Percentiles rank a stretch among this genome's conserved stretches.
These are phyloP conservation scores for Eira barbara DNA, from an alignment of 2,113 vertebrate species.

Conservation along the genomic window DNA sequence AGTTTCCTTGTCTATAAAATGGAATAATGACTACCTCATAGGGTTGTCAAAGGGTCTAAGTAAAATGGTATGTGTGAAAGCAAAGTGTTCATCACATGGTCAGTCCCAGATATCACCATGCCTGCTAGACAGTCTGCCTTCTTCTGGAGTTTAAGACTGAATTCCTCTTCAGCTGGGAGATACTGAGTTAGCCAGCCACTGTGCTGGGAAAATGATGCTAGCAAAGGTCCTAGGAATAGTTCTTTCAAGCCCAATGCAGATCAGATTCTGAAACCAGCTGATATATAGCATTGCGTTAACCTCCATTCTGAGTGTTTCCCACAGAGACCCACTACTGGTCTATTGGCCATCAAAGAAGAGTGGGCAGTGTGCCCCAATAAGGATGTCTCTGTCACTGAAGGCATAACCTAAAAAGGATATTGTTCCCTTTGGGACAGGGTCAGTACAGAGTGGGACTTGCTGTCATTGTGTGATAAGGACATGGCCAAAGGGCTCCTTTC, in stretches of 20 bases:
- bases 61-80: neutral
- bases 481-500: neutral
- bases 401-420: neutral
- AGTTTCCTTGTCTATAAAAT: neutral
- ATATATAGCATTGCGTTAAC: neutral
- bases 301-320: neutral
- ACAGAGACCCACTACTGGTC: neutral
- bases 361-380: neutral
- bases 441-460: neutral
- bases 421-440: neutral
- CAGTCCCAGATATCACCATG: neutral
- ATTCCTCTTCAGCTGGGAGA: neutral
- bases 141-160: neutral
- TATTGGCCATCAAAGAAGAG: neutral
- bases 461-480: neutral
- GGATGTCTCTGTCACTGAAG: neutral
- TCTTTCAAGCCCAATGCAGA: neutral
- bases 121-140: neutral
- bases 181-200: neutral
- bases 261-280: neutral
- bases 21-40: neutral
- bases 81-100: neutral
- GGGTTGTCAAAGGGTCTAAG: neutral
- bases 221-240: neutral
- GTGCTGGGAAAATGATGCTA: neutral